Conservation (phyloP, 1,140 invertebrate genomes). For the Bicyclus anynana region DNA sequence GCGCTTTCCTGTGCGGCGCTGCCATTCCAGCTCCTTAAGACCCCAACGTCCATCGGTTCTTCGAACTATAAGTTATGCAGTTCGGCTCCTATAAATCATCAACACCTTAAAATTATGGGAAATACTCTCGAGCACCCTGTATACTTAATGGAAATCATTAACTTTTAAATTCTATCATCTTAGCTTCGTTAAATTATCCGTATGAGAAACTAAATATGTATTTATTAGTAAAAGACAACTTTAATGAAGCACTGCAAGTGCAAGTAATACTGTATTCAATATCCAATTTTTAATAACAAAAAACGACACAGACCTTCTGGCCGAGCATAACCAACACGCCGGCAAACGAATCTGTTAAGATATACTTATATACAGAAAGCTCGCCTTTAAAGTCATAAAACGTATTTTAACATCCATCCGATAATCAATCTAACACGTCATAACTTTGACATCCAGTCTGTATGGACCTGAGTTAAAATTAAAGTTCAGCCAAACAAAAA, state of each 20-base stretch:
- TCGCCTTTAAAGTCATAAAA: slow-evolving; percentile 72
- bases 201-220: not conserved
- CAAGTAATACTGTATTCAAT: not conserved
- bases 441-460: slow-evolving; percentile 75
- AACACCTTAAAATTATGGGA: no score
- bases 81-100: no score
- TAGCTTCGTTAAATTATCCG: no score
- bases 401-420: slow-evolving; percentile 77
- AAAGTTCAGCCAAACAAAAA: slow-evolving; percentile 25
- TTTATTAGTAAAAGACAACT: no score
- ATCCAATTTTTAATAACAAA: slow-evolving; percentile 8
- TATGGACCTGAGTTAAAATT: slow-evolving; percentile 47
- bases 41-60: no score
- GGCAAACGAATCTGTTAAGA: slow-evolving; percentile 63
- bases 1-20: no score
- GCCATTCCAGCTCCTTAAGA: no score
- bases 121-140: no score
- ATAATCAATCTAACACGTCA: slow-evolving; percentile 79
- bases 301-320: slow-evolving; percentile 8
- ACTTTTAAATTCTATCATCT: no score
- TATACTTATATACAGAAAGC: slow-evolving; percentile 53
- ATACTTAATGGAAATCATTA: no score
- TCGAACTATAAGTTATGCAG: no score
- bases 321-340: slow-evolving; percentile 34
- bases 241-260: not conserved